Percentiles rank a stretch among this genome's conserved stretches.
Conservation (phyloP, 1,140 invertebrate genomes). For the Drosophila parvula region DNA sequence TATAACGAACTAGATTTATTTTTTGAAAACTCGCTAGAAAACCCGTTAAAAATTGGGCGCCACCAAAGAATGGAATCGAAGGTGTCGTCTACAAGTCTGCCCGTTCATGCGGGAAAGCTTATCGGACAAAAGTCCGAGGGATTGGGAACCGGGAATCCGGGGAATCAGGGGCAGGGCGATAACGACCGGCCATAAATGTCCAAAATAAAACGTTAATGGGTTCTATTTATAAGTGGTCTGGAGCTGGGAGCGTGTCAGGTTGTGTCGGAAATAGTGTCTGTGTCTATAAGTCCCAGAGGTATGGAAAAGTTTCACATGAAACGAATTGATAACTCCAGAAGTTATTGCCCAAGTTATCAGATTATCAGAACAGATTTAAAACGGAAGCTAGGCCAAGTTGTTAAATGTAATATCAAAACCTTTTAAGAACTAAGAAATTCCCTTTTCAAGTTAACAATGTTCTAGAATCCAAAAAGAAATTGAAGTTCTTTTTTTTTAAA, state of each 20-base stretch:
- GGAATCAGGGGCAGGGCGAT: constrained; percentile 5
- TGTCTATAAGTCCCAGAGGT: constrained; percentile 1
- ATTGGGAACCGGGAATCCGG: neutral
- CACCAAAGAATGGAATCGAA: neutral
- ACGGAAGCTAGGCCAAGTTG: too few species aligned
- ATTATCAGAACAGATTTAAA: too few species aligned
- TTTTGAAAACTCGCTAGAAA: constrained; percentile 28
- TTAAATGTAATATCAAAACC: too few species aligned
- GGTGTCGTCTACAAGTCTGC: constrained; percentile 38
- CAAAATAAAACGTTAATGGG: constrained; percentile 46
- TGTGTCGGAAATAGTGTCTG: constrained; percentile 22
- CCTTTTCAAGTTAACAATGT: neutral
- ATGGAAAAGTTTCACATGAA: neutral
- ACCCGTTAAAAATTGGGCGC: constrained; percentile 50
- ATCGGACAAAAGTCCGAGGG: constrained; percentile 4
- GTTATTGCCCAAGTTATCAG: too few species aligned
- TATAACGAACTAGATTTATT: constrained; percentile 2
- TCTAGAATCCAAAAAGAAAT: too few species aligned
- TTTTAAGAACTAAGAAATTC: too few species aligned
- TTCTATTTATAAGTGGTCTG: constrained; percentile 36
- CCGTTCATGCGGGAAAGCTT: constrained; percentile 8
- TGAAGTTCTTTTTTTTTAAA: too few species aligned
- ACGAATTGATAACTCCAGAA: neutral
- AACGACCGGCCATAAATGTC: constrained; percentile 42
- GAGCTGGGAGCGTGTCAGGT: constrained; percentile 20